Percentiles rank a stretch among this genome's conserved stretches.
phyloP scores from a whole-genome alignment of 2,797 vertebrate species.

The Hirundo rustica region DNA sequence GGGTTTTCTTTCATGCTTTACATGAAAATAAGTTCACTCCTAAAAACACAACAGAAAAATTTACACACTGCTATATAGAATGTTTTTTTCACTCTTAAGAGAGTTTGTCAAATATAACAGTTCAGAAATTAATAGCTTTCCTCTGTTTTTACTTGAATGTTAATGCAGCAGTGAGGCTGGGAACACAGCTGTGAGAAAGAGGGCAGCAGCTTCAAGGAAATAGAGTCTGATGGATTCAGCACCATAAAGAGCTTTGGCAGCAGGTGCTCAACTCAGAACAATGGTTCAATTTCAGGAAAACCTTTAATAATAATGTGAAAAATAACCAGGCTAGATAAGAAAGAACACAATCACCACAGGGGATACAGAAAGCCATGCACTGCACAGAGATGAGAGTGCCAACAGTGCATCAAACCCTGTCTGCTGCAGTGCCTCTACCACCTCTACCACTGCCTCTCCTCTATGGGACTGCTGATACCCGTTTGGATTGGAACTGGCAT shows the following conservation, averaged over 20 bases:
- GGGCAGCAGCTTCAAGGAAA: slow-evolving; percentile 13
- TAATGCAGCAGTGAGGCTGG: background rate
- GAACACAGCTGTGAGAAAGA: background rate
- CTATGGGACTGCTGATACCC: background rate
- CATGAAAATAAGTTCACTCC: background rate
- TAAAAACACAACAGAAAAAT: background rate
- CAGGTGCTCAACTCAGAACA: background rate
- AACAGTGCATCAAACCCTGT: background rate
- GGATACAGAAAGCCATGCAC: background rate
- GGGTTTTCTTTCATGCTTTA: background rate
- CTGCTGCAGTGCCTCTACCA: background rate
- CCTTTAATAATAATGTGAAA: slow-evolving; percentile 3
- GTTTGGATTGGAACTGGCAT: background rate
- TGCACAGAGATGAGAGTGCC: background rate
- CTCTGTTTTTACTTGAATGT: background rate
- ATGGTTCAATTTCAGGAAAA: background rate
- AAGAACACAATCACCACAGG: background rate
- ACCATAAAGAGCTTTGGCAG: background rate
- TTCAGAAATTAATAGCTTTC: background rate
- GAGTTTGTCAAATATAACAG: background rate
- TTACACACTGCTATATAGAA: background rate
- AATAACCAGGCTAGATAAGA: background rate
- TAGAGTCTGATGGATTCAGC: background rate
- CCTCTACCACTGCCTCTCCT: background rate
- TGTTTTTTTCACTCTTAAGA: background rate